Evolutionary conservation across 2,113 vertebrate species (phyloP).

Genomic region (Balaeniceps rex): DNA sequence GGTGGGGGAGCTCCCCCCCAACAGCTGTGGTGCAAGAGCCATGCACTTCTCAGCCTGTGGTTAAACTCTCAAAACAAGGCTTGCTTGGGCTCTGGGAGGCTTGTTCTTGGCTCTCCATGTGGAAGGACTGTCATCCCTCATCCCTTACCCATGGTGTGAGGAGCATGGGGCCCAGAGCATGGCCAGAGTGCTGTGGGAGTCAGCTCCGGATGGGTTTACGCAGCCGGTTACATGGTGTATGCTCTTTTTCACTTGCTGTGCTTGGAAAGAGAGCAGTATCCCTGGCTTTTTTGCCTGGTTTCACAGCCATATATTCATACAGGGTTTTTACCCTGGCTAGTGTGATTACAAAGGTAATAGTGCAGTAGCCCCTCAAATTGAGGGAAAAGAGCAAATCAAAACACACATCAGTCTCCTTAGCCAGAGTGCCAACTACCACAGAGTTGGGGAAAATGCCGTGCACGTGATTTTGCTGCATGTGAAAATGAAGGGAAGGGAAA

Average conservation of each 20-base stretch:
- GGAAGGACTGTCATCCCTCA: neutral
- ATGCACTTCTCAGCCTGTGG: neutral
- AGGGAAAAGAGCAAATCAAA: constrained; percentile 12
- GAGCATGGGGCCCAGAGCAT: neutral
- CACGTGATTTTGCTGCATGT: neutral
- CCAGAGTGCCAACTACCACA: neutral
- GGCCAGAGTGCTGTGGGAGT: neutral
- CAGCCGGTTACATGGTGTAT: neutral
- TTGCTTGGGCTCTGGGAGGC: neutral
- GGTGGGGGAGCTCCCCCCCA: neutral
- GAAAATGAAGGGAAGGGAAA: constrained; percentile 27
- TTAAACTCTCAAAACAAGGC: neutral
- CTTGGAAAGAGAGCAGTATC: neutral
- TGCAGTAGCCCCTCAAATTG: neutral
- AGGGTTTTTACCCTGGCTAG: neutral
- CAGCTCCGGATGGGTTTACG: neutral
- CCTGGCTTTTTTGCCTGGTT: neutral
- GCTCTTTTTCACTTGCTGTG: neutral
- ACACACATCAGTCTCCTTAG: neutral
- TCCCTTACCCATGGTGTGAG: rapidly evolving
- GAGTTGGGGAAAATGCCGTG: neutral
- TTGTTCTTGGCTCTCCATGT: neutral
- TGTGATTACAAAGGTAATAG: neutral
- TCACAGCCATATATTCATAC: neutral
- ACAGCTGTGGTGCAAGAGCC: neutral